These are phyloP conservation scores for Clarias gariepinus DNA, from an alignment of 2,113 vertebrate species.

Conservation along the genomic window DNA sequence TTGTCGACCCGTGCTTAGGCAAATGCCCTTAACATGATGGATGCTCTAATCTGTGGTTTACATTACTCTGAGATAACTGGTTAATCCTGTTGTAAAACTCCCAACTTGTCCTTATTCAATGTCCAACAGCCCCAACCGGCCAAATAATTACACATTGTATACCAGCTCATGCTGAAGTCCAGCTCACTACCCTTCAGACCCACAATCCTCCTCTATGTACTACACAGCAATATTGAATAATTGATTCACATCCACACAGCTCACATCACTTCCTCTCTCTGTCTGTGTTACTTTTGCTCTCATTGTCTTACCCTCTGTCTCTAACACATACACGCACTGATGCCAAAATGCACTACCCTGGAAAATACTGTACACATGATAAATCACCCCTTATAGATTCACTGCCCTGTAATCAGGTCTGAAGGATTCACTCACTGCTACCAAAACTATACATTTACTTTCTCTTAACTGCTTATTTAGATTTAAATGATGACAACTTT, in stretches of 20 bases:
- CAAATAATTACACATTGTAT: constrained; percentile 44
- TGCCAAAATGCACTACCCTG: not conserved
- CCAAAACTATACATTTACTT: constrained; percentile 17
- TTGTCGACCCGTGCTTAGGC: not conserved
- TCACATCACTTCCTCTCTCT: not conserved
- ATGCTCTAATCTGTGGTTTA: constrained; percentile 40
- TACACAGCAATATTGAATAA: not conserved
- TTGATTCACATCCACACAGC: not conserved
- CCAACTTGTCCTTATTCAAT: constrained; percentile 20
- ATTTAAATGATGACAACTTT: constrained; percentile 6
- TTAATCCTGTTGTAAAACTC: constrained; percentile 33
- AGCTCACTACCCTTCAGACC: constrained; percentile 11
- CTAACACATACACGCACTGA: not conserved
- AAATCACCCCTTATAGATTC: constrained; percentile 17
- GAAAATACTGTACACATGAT: constrained; percentile 7
- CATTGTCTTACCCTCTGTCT: not conserved
- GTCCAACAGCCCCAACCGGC: constrained; percentile 32
- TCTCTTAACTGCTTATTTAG: constrained; percentile 12
- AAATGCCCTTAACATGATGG: constrained; percentile 11
- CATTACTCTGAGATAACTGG: constrained; percentile 28
- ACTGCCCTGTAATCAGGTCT: constrained; percentile 18
- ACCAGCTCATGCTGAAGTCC: constrained; percentile 26
- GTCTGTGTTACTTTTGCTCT: not conserved
- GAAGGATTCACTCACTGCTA: not conserved
- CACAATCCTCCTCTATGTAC: constrained; percentile 1